Evolutionary conservation across 2,113 vertebrate species (phyloP).

Genomic region (Copsychus sechellarum): DNA sequence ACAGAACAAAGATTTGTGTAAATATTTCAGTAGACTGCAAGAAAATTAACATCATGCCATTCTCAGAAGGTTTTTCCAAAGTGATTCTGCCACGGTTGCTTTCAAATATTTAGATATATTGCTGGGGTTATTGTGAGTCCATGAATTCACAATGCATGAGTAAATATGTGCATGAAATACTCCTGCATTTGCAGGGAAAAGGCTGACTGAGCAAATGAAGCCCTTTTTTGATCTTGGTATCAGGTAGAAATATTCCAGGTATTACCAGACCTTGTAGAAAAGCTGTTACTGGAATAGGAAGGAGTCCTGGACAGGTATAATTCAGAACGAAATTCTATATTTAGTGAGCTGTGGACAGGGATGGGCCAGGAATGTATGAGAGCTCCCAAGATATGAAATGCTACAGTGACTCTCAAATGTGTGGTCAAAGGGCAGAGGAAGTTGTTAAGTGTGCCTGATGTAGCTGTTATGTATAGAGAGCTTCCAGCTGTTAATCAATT

Average conservation of each 20-base stretch:
- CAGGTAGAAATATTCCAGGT: background rate
- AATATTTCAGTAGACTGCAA: background rate
- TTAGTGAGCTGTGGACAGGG: background rate
- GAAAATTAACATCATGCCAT: background rate
- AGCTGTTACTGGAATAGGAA: background rate
- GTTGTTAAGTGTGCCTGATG: background rate
- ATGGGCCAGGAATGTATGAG: background rate
- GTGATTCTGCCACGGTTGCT: background rate
- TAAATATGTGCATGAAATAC: background rate
- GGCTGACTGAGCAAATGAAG: background rate
- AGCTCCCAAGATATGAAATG: background rate
- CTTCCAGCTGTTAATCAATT: background rate
- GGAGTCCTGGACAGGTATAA: background rate
- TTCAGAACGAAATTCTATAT: background rate
- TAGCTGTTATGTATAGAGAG: background rate
- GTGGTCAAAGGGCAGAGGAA: background rate
- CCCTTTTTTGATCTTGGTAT: background rate
- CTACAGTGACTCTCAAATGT: background rate
- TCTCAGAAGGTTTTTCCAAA: background rate
- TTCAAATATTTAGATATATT: slow-evolving; percentile 19
- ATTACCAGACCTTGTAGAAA: background rate
- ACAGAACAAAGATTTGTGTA: background rate
- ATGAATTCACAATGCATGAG: background rate
- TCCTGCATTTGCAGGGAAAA: background rate
- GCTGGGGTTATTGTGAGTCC: background rate